Percentiles rank a stretch among this genome's conserved stretches.
Evolutionary conservation across 2,888 invertebrate species (phyloP).

Genomic region (Timema cristinae): DNA sequence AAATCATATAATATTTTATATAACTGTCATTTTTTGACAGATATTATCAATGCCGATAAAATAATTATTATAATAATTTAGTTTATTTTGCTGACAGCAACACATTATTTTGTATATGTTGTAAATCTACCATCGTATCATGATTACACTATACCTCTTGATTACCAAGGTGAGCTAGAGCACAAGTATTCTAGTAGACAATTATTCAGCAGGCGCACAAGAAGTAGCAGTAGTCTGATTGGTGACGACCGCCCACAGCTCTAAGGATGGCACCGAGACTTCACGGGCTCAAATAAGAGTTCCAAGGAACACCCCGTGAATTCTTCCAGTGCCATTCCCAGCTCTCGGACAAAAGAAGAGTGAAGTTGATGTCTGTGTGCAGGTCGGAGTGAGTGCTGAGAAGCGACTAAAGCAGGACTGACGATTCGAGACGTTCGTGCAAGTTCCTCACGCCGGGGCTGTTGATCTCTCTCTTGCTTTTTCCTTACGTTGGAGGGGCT

Average conservation of each 20-base stretch:
- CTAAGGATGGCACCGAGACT: conserved; percentile 64
- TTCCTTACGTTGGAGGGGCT: conserved; percentile 4
- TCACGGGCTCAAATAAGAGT: conserved; percentile 52
- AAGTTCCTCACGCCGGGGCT: conserved; percentile 23
- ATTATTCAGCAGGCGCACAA: no score
- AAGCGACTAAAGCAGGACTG: conserved; percentile 23
- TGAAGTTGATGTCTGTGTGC: neutral
- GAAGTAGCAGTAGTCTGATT: no score
- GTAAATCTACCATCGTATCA: no score
- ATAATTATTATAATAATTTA: no score
- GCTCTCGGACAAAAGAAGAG: conserved; percentile 13
- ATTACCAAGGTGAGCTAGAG: no score
- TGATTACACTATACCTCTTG: no score
- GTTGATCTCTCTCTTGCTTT: conserved; percentile 16
- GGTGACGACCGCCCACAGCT: conserved; percentile 14
- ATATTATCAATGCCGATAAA: no score
- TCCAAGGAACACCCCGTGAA: conserved; percentile 65
- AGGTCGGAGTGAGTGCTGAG: conserved; percentile 11
- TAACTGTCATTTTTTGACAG: no score
- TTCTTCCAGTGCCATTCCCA: conserved; percentile 80
- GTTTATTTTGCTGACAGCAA: no score
- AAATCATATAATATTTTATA: no score
- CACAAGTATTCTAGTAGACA: no score
- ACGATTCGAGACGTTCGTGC: conserved; percentile 12
- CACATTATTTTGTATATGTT: no score